These are phyloP conservation scores for Ceuthmochares aereus DNA, from an alignment of 2,113 vertebrate species.

Conservation along the genomic window DNA sequence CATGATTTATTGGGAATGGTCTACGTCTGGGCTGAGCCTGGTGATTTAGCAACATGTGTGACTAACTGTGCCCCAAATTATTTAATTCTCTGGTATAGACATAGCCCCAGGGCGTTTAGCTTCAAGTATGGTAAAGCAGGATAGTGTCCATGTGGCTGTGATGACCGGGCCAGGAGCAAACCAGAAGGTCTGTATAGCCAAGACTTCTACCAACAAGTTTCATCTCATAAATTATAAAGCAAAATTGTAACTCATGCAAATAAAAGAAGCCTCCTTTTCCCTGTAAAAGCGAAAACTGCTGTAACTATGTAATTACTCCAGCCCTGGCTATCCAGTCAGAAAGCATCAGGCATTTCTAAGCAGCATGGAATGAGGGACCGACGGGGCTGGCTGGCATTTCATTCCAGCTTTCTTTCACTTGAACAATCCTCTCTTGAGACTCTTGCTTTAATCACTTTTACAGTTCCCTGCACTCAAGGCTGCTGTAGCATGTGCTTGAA, in stretches of 20 bases:
- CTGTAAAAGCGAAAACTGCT: neutral
- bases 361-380: neutral
- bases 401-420: conserved; percentile 58
- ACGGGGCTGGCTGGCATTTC: conserved; percentile 44
- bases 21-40: neutral
- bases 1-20: neutral
- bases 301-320: neutral
- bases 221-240: neutral
- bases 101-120: neutral
- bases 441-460: conserved; percentile 22
- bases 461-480: neutral
- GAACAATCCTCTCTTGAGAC: neutral
- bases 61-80: neutral
- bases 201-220: neutral
- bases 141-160: neutral
- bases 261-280: neutral
- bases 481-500: neutral
- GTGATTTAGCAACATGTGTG: neutral
- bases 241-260: neutral
- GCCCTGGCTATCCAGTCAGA: conserved; percentile 43
- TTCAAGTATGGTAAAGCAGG: neutral
- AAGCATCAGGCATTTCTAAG: conserved; percentile 56
- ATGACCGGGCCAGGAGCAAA: neutral
- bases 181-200: neutral
- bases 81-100: neutral